Base-by-base conservation (phyloP, 2,888 invertebrate species). In the Ypsolopha scabrella region DNA sequence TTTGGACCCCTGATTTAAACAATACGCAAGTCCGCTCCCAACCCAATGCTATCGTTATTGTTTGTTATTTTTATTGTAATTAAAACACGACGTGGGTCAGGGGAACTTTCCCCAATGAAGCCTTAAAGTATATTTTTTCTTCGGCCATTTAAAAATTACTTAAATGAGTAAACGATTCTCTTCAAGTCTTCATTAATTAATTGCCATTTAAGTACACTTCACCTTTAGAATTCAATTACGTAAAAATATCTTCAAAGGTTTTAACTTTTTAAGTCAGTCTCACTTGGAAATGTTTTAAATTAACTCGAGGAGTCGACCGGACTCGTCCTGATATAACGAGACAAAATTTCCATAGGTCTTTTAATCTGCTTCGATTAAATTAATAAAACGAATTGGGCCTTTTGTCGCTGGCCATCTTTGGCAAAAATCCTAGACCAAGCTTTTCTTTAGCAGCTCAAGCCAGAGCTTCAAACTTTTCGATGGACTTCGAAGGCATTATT, bases 401-500 rank as follows among this genome's bases (percentile, higher is more conserved):
- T 24, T 24, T 4, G 24, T 24, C 24, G 24, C 24, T 24, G 24
- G 4, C 24, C 24, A 24, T 24, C 14, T 43, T 43, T 6, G 43
- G 24, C 43, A 43, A 13, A 24, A 9, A 14, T 14, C 43, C 13
- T 8, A 43, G 9, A 43, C 11, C 43, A 43, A 43, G 43, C 43
- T 43, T 24, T 3, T 24, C 24, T 24, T 24, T 24, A 4, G 24
- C 4, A 24, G 24, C 24, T 24, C 24, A 43, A 24, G 24, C 43
- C n/a, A 43, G 43, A 45, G 45, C 10, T 47, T 8, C 47, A 6
- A 6, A 47, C 35, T 37, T n/a, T 34, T 41, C 33, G 10, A 48
- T 2, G n/a, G 24, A 33, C 33, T 35, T 45, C 3, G 38, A 48
- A 10, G 24, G 39, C 39, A 39, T 37, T n/a, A 13, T 64, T 60